Percentiles rank a stretch among this genome's conserved stretches.
Conservation (phyloP, 2,888 invertebrate species). For the Drosophila dives region DNA sequence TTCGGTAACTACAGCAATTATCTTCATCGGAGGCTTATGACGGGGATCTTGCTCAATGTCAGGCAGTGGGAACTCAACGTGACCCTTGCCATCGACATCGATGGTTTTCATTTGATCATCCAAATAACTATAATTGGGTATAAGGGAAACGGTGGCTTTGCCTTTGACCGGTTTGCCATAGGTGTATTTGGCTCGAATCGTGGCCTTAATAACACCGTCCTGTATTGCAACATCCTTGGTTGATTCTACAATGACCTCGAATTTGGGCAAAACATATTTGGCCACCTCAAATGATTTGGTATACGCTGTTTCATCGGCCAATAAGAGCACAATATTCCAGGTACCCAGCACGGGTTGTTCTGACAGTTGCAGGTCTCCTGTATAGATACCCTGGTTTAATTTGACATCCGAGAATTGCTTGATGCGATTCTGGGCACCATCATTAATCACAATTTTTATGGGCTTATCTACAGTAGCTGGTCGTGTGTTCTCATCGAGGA, state of each 20-base stretch:
- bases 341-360: constrained; percentile 93
- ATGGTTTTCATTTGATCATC: constrained; percentile 88
- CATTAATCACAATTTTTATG: constrained; percentile 82
- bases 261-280: constrained; percentile 96
- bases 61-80: constrained; percentile 90
- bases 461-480: constrained; percentile 86
- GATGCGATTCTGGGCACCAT: constrained; percentile 91
- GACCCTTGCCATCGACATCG: constrained; percentile 88
- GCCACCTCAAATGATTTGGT: constrained; percentile 88
- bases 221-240: constrained; percentile 93
- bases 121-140: constrained; percentile 51
- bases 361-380: constrained; percentile 91
- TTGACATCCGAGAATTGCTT: constrained; percentile 91
- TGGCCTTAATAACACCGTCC: constrained; percentile 91
- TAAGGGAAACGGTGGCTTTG: constrained; percentile 90
- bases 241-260: constrained; percentile 93
- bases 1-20: constrained; percentile 96
- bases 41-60: constrained; percentile 89
- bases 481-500: constrained; percentile 90
- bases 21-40: constrained; percentile 81
- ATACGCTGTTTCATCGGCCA: constrained; percentile 83
- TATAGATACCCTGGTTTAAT: constrained; percentile 90
- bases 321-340: constrained; percentile 92
- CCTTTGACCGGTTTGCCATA: constrained; percentile 95
- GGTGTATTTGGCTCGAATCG: constrained; percentile 93